Conservation (phyloP, 2,113 vertebrate species). For the Oenanthe oenanthe region DNA sequence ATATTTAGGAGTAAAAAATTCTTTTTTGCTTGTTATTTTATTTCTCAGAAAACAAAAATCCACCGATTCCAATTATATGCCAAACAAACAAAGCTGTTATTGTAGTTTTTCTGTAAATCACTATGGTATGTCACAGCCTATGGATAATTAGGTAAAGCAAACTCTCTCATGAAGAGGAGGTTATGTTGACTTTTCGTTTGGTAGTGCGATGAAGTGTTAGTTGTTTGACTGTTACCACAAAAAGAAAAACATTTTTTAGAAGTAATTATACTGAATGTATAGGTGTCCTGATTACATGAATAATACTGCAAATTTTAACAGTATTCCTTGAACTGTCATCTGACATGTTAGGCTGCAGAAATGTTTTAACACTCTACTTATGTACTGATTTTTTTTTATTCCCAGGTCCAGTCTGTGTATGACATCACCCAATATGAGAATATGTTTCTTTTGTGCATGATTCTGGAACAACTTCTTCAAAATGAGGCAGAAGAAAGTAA, state of each 20-base stretch:
- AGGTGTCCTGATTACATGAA: neutral
- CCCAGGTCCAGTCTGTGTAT: constrained; percentile 70
- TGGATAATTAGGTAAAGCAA: neutral
- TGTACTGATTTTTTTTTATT: constrained; percentile 43
- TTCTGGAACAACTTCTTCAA: constrained; percentile 84
- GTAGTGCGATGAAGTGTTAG: neutral
- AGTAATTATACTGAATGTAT: neutral
- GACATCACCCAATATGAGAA: constrained; percentile 83
- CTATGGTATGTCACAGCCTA: neutral
- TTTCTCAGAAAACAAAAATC: neutral
- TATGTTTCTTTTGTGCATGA: constrained; percentile 78
- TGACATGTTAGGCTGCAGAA: neutral
- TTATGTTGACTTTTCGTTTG: neutral
- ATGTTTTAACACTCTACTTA: neutral
- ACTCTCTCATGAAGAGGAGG: neutral
- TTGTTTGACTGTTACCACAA: neutral
- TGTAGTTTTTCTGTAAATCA: neutral
- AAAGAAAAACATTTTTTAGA: neutral
- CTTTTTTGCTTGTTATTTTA: neutral
- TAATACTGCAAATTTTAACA: neutral
- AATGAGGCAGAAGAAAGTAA: neutral
- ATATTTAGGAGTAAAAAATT: neutral
- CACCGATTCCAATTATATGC: neutral
- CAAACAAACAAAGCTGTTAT: neutral
- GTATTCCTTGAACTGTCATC: neutral